These are phyloP conservation scores for Apamea anceps DNA, from an alignment of 2,888 invertebrate species.

Conservation along the genomic window DNA sequence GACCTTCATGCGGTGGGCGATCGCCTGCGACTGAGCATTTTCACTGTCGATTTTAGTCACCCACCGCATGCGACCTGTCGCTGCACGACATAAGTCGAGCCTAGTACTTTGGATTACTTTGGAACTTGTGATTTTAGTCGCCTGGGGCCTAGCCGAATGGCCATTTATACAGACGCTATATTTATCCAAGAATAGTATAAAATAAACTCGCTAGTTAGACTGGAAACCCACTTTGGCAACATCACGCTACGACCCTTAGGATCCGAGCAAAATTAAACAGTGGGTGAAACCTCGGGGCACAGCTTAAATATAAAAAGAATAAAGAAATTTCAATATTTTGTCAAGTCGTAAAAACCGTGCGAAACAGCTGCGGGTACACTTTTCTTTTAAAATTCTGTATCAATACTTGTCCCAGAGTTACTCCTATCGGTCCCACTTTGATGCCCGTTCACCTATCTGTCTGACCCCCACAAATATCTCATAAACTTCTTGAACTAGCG, in stretches of 20 bases:
- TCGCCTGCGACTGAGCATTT: too few relatives aligned
- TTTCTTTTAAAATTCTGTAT: background rate
- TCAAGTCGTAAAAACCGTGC: background rate
- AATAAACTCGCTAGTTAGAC: background rate
- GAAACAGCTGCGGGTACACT: background rate
- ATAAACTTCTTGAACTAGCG: conserved; percentile 28
- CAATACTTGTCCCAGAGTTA: background rate
- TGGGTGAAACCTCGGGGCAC: too few relatives aligned
- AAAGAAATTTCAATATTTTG: background rate
- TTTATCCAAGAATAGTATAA: background rate
- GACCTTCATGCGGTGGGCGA: too few relatives aligned
- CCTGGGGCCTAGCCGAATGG: too few relatives aligned
- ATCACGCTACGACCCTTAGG: background rate
- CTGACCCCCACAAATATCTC: conserved; percentile 21
- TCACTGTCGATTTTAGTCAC: too few relatives aligned
- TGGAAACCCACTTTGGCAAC: background rate
- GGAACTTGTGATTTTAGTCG: too few relatives aligned
- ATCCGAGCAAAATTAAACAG: too few relatives aligned
- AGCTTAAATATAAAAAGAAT: background rate
- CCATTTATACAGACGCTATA: too few relatives aligned
- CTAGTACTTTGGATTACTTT: too few relatives aligned
- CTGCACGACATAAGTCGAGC: too few relatives aligned
- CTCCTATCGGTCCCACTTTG: background rate
- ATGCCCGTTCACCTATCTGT: conserved; percentile 19
- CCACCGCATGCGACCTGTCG: too few relatives aligned